Evolutionary conservation across 2,113 vertebrate genomes (phyloP).

Genomic region (Thinocorus orbignyianus): DNA sequence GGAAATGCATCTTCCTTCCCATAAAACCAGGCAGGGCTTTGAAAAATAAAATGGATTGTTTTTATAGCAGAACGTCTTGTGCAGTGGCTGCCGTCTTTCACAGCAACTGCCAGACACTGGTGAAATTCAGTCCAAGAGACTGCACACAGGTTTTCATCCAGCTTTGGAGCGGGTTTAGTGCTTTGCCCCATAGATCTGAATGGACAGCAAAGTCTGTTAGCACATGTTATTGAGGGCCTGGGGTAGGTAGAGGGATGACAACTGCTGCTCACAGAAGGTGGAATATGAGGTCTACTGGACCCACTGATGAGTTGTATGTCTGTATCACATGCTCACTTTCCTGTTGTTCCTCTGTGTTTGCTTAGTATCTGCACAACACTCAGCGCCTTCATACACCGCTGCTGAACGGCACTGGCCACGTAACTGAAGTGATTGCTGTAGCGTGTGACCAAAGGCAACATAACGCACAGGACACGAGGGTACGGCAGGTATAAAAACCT

Average conservation of each 20-base stretch:
- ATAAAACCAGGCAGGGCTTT: neutral
- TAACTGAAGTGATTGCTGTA: neutral
- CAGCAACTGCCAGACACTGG: neutral
- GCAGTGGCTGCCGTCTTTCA: neutral
- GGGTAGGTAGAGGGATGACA: neutral
- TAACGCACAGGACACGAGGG: neutral
- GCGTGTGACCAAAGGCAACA: neutral
- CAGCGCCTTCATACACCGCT: neutral
- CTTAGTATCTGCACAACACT: neutral
- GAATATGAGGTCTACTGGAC: neutral
- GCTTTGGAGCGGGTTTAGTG: neutral
- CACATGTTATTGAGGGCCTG: neutral
- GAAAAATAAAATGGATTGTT: neutral
- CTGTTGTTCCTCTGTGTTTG: neutral
- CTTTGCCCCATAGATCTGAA: neutral
- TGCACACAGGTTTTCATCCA: neutral
- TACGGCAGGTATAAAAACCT: neutral
- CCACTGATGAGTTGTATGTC: neutral
- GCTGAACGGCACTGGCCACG: rapidly evolving
- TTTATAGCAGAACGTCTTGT: neutral
- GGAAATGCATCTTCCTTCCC: neutral
- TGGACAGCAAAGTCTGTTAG: neutral
- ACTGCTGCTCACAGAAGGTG: neutral
- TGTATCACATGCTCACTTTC: neutral
- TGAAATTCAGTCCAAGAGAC: neutral